Conservation (phyloP, 2,113 vertebrate genomes). For the Colossoma macropomum region DNA sequence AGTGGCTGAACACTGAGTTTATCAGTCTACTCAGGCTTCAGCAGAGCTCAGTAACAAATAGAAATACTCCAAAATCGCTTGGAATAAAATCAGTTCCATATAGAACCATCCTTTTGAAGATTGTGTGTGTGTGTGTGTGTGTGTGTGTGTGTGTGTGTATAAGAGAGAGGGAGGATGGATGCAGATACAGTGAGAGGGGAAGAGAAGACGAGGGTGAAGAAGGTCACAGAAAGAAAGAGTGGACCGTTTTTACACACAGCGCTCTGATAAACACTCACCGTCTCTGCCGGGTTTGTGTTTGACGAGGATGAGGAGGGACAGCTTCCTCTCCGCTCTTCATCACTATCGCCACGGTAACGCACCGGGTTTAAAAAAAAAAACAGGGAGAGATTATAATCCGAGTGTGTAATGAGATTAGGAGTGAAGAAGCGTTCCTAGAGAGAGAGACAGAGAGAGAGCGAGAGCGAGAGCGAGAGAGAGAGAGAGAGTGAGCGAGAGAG, state of each 20-base stretch:
- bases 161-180: too few species aligned
- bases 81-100: too few species aligned
- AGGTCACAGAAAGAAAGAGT: not conserved
- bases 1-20: too few species aligned
- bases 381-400: conserved; percentile 31
- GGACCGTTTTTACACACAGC: not conserved
- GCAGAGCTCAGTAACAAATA: too few species aligned
- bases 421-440: not conserved
- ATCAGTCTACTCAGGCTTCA: too few species aligned
- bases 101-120: too few species aligned
- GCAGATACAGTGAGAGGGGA: not conserved
- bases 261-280: conserved; percentile 38
- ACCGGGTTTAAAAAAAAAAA: conserved; percentile 11
- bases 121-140: too few species aligned
- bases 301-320: conserved; percentile 50
- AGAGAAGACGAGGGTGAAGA: not conserved
- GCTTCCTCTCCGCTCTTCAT: conserved; percentile 5
- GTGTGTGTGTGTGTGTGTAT: too few species aligned
- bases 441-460: not conserved
- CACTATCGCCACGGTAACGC: conserved; percentile 10
- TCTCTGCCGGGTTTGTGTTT: conserved; percentile 15
- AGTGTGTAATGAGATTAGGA: conserved; percentile 46
- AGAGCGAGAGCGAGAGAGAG: too few species aligned
- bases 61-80: too few species aligned
- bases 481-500: too few species aligned